Percentiles rank a stretch among this genome's conserved stretches.
Evolutionary conservation across 2,113 vertebrate genomes (phyloP).

Genomic region (Columba janthina): DNA sequence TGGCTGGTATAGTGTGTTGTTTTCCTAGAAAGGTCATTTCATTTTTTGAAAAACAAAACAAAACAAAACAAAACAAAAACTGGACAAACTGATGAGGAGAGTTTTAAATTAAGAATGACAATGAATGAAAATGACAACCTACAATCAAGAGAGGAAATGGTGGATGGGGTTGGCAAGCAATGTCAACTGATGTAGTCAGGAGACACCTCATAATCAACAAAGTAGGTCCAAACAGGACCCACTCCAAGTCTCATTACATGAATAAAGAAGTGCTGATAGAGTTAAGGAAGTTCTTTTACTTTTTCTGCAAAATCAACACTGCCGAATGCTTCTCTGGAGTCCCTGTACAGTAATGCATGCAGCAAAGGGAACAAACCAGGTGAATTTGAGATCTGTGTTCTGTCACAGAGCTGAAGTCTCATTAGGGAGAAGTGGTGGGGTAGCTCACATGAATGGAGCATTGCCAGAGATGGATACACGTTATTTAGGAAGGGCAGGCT

Average conservation of each 20-base stretch:
- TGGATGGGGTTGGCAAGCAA: rapidly evolving
- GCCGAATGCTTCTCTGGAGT: not conserved
- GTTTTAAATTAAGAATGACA: not conserved
- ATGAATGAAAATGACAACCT: not conserved
- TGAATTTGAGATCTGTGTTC: not conserved
- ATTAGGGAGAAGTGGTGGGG: not conserved
- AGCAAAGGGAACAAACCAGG: not conserved
- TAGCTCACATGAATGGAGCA: not conserved
- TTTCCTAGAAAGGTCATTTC: not conserved
- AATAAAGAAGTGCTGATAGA: not conserved
- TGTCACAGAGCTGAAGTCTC: not conserved
- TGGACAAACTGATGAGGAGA: not conserved
- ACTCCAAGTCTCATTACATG: not conserved
- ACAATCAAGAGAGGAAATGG: not conserved
- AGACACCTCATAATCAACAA: not conserved
- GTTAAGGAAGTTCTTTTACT: not conserved
- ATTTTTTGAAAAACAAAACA: not conserved
- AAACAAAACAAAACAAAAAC: not conserved
- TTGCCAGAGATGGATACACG: rapidly evolving
- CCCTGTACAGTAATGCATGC: not conserved
- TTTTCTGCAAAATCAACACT: not conserved
- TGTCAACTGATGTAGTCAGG: not conserved
- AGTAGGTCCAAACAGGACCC: not conserved
- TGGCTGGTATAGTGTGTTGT: not conserved
- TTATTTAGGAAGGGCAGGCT: not conserved